Percentiles rank a stretch among this genome's conserved stretches.
phyloP scores from a whole-genome alignment of 2,797 vertebrate genomes.

The Dipus sagitta region DNA sequence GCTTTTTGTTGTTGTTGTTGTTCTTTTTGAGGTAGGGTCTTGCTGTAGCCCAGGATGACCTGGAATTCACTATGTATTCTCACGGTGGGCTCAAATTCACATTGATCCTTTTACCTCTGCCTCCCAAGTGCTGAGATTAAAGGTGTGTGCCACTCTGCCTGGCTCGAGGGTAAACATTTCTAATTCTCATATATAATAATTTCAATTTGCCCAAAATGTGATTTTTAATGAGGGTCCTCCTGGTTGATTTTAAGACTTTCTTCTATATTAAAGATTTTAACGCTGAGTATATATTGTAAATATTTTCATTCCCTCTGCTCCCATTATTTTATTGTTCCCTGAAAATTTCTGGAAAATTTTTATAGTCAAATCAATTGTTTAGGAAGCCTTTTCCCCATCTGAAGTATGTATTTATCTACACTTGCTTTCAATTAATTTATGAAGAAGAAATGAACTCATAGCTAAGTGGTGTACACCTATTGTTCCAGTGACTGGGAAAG shows the following conservation, averaged over 20 bases:
- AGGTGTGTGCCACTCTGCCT: no score
- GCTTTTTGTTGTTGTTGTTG: no score
- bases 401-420: background rate
- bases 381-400: background rate
- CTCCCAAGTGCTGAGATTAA: no score
- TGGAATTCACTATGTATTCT: no score
- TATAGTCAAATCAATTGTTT: slow-evolving; percentile 17
- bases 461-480: background rate
- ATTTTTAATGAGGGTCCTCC: slow-evolving; percentile 9
- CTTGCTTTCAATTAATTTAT: slow-evolving; percentile 51
- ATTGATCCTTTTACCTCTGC: no score
- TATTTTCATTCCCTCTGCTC: background rate
- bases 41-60: no score
- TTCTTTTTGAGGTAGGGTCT: no score
- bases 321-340: slow-evolving; percentile 4
- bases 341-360: background rate
- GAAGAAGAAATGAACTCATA: slow-evolving; percentile 29
- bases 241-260: slow-evolving; percentile 38
- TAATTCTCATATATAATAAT: slow-evolving; percentile 4
- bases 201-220: slow-evolving; percentile 37
- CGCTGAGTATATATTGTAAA: background rate
- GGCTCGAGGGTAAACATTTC: background rate
- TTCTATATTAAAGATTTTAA: slow-evolving; percentile 30
- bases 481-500: background rate
- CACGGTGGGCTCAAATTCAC: no score